Evolutionary conservation across 2,113 vertebrate genomes (phyloP).

Genomic region (Oreochromis tanganicae): DNA sequence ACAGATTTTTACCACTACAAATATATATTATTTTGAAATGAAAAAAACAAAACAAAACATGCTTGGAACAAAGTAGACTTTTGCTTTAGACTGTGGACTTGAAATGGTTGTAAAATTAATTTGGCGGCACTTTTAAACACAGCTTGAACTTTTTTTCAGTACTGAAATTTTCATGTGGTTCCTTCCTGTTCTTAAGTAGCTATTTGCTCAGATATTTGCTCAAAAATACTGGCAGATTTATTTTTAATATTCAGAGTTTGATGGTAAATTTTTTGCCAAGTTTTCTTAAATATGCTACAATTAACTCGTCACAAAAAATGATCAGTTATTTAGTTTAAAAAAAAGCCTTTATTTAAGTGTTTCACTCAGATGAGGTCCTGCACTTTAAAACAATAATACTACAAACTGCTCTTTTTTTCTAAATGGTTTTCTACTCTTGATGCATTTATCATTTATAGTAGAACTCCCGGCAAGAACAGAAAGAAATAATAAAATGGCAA

Average conservation of each 20-base stretch:
- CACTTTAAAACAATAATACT: neutral
- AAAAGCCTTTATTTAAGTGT: neutral
- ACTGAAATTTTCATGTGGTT: neutral
- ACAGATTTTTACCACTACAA: no score
- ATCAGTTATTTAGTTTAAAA: neutral
- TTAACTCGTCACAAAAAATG: neutral
- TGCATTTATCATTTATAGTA: neutral
- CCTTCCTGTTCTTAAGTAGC: neutral
- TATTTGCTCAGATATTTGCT: neutral
- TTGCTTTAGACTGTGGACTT: neutral
- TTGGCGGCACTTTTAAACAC: neutral
- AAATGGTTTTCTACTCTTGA: neutral
- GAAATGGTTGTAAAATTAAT: neutral
- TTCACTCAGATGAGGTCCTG: neutral
- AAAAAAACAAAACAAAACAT: neutral
- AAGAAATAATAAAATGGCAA: neutral
- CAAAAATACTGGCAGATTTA: neutral
- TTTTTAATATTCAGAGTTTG: neutral
- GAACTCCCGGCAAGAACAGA: rapidly evolving
- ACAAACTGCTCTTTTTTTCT: neutral
- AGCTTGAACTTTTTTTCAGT: neutral
- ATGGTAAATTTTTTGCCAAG: neutral
- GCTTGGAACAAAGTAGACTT: neutral
- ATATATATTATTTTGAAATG: neutral
- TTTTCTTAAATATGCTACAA: neutral